Base-by-base conservation (phyloP, 2,888 invertebrate genomes). In the Megastigmus dorsalis region DNA sequence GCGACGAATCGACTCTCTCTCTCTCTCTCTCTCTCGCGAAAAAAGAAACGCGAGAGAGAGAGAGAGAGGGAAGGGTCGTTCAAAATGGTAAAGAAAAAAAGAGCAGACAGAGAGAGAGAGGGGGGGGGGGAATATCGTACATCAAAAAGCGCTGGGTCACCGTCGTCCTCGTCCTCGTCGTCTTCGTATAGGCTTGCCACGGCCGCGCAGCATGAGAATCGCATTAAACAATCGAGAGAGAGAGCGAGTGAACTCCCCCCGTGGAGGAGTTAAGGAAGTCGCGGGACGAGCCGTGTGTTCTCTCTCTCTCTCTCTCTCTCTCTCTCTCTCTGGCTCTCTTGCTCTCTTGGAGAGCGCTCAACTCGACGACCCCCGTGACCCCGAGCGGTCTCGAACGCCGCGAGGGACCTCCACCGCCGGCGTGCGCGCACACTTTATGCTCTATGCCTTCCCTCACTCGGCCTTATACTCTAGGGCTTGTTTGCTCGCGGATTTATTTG, bases 191-290 rank as follows among this genome's bases (percentile, higher is more conserved):
- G n/a, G n/a, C n/a, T n/a, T n/a, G n/a, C n/a, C n/a, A n/a, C n/a
- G n/a, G n/a, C 20, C 30, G 60, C 66, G 28, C 73, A 73, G 73
- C 73, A 74, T 74, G 73, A 74, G 73, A 74, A 74, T 74, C 67
- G 68, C 73, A 73, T 73, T 67, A 67, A 67, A 62, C 67, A 73
- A 66, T 73, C 73, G 73, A 57, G 48, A 2, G 30, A 18, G 9
- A 41, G 38, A 66, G 67, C 73, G 73, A 57, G 48, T 2, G 30
- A 18, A 5, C 26, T 23, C 7, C 48, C 18, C 33, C 23, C 55
- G 45, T 20, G 30, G 41, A 41, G n/a, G n/a, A n/a, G n/a, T n/a
- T 30, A 23, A 55, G 55, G 55, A 55, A 43, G 55, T 45, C 15
- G 41, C 57, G 3, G 23, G 23, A 18, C 45, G 48, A 18, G 48